Evolutionary conservation across 2,797 vertebrate genomes (phyloP).

Genomic region (Lepus oiostolus): DNA sequence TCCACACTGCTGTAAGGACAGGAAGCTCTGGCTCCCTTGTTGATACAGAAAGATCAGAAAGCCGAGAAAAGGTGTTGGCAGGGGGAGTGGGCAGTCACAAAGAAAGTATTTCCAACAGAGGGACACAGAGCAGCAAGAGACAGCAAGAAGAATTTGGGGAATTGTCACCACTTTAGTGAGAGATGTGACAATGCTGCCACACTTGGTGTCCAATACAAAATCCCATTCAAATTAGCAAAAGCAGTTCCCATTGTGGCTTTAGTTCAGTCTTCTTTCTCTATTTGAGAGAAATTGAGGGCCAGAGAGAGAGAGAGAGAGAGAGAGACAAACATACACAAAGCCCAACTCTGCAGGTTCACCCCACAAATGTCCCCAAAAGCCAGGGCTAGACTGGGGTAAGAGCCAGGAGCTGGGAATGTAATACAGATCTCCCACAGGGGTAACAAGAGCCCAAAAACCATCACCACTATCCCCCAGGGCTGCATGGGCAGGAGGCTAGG

Average conservation of each 20-base stretch:
- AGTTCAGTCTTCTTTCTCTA: too few species aligned
- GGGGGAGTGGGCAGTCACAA: neutral
- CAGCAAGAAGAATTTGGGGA: neutral
- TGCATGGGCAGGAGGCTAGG: too few species aligned
- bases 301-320: too few species aligned
- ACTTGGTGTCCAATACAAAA: neutral
- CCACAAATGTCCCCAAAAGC: too few species aligned
- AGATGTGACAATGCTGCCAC: neutral
- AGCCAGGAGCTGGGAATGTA: too few species aligned
- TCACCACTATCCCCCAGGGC: too few species aligned
- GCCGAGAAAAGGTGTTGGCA: neutral
- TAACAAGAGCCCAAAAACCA: too few species aligned
- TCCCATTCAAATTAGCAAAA: constrained; percentile 1
- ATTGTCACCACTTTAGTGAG: neutral
- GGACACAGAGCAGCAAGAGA: fast-evolving
- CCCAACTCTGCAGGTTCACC: too few species aligned
- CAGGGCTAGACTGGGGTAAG: too few species aligned
- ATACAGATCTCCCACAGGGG: too few species aligned
- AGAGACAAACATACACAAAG: too few species aligned
- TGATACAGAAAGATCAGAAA: neutral
- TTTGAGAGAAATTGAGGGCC: too few species aligned
- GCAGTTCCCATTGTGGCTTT: neutral
- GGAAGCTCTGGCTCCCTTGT: neutral
- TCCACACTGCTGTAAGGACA: neutral
- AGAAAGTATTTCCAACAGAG: neutral